Conservation (phyloP, 2,113 vertebrate species). For the Erythrolamprus reginae region DNA sequence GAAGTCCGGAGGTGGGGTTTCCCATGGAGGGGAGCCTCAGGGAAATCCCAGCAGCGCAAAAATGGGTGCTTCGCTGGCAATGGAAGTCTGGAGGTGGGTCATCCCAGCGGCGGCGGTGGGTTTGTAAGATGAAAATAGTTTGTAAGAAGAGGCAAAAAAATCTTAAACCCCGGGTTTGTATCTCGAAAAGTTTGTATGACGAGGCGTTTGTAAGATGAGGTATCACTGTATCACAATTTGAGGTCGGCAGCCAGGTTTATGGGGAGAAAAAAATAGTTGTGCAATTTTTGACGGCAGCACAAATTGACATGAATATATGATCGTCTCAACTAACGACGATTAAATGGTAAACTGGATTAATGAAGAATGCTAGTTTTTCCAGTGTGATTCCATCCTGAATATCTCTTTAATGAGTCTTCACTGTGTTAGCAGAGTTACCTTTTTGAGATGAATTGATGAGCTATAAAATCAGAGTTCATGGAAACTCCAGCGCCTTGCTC, state of each 20-base stretch:
- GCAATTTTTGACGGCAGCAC: background rate
- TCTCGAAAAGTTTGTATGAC: too few species aligned
- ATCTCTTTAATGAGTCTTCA: background rate
- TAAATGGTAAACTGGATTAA: background rate
- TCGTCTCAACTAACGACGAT: background rate
- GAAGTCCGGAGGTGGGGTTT: too few species aligned
- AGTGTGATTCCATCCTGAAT: background rate
- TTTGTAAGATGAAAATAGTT: too few species aligned
- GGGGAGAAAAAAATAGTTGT: rapidly evolving
- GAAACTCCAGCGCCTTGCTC: background rate
- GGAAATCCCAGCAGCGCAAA: too few species aligned
- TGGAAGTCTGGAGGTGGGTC: too few species aligned
- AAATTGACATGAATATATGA: background rate
- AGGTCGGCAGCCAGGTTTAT: background rate
- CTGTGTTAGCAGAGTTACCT: background rate
- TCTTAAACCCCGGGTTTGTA: too few species aligned
- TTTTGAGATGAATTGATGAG: background rate
- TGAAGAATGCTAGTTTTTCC: background rate
- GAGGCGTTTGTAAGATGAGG: too few species aligned
- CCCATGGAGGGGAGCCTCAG: too few species aligned
- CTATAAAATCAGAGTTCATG: background rate
- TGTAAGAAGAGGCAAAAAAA: too few species aligned
- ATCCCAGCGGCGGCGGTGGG: too few species aligned
- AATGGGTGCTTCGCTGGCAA: too few species aligned
- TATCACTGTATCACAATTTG: too few species aligned